These are phyloP conservation scores for Rhaphigaster nebulosa DNA, from an alignment of 2,888 invertebrate species.

Conservation along the genomic window DNA sequence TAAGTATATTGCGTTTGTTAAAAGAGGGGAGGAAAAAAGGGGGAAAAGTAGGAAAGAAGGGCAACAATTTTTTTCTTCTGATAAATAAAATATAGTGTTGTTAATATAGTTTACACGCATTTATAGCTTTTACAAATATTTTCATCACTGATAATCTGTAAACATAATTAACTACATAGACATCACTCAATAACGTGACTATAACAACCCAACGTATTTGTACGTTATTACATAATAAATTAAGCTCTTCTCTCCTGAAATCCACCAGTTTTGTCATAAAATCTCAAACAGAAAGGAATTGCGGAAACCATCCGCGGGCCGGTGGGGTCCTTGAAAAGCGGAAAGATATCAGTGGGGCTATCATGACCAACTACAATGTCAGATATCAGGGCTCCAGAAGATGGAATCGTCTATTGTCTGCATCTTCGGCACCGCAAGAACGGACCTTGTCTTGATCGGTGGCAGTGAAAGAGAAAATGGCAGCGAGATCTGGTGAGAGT, in stretches of 20 bases:
- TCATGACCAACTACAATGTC: background rate
- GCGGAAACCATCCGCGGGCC: background rate
- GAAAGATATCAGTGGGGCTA: background rate
- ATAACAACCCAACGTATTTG: no score
- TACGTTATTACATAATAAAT: background rate
- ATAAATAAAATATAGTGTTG: no score
- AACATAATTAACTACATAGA: no score
- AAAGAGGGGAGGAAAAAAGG: no score
- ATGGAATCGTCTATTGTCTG: constrained; percentile 1
- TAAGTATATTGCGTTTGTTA: no score
- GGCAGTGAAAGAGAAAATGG: constrained; percentile 44
- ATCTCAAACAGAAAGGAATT: background rate
- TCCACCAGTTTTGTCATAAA: background rate
- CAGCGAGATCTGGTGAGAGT: constrained; percentile 44
- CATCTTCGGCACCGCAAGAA: background rate
- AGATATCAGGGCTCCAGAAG: background rate
- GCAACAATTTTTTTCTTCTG: no score
- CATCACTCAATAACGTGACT: no score
- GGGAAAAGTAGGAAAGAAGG: no score
- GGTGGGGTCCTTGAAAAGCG: background rate
- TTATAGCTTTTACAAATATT: no score
- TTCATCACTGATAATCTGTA: no score
- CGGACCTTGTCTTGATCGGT: constrained; percentile 39
- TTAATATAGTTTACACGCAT: no score
- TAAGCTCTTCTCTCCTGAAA: background rate